Percentiles rank a stretch among this genome's conserved stretches.
These are phyloP conservation scores for Barnardius zonarius DNA, from an alignment of 2,113 vertebrate species.

Conservation along the genomic window DNA sequence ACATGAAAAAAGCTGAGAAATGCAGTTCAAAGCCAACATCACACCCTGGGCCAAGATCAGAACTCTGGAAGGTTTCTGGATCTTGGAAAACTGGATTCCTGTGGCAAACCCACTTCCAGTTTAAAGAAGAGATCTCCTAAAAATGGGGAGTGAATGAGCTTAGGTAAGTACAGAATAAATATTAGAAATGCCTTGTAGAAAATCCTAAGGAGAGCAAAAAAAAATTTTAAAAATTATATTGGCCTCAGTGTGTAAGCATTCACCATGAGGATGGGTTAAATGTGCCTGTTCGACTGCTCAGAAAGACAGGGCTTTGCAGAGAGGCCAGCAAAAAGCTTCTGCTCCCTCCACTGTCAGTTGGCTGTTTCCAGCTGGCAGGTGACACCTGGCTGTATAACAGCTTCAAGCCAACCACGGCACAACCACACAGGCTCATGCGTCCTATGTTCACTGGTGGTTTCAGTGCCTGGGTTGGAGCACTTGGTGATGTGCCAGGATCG, in stretches of 20 bases:
- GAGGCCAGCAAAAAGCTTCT: not conserved
- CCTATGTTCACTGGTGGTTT: not conserved
- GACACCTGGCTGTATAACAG: not conserved
- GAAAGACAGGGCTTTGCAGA: not conserved
- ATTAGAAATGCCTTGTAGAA: not conserved
- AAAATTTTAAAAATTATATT: not conserved
- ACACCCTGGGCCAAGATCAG: not conserved
- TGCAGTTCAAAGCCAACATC: not conserved
- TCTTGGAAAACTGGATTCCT: not conserved
- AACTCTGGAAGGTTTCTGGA: not conserved
- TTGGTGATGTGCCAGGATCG: not conserved
- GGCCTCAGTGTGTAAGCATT: not conserved
- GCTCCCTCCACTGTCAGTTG: not conserved
- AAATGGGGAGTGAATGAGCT: not conserved
- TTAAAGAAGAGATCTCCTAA: not conserved
- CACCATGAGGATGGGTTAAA: not conserved
- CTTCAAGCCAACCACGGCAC: not conserved
- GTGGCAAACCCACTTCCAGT: not conserved
- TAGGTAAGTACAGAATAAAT: not conserved
- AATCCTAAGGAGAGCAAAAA: not conserved
- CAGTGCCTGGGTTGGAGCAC: fast-evolving
- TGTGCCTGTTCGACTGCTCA: fast-evolving
- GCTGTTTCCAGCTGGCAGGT: not conserved
- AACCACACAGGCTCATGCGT: not conserved
- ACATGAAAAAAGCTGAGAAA: not conserved